Percentiles rank a stretch among this genome's conserved stretches.
phyloP scores from a whole-genome alignment of 1,140 invertebrate species.

The Melanaphis sacchari region DNA sequence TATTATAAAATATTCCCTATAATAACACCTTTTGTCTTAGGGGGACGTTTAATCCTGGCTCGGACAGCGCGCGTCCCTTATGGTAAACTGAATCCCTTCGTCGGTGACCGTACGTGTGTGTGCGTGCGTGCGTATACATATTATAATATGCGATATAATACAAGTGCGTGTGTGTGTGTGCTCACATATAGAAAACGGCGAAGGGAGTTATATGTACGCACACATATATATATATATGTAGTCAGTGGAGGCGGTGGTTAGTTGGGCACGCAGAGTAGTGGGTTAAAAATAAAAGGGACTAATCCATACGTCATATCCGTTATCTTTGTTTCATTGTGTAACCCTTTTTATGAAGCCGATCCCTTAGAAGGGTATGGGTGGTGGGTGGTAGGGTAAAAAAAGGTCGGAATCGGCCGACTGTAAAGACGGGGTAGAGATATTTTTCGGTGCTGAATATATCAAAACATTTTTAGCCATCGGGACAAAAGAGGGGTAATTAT shows the following conservation, averaged over 20 bases:
- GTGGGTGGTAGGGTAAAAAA: conserved; percentile 52
- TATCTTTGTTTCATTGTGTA: conserved; percentile 58
- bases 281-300: conserved; percentile 58
- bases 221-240: background rate
- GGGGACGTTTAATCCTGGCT: conserved; percentile 57
- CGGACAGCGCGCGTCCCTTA: conserved; percentile 57
- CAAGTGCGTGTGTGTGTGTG: too few species aligned
- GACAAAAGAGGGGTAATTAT: conserved; percentile 58
- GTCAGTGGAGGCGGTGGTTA: background rate
- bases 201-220: background rate
- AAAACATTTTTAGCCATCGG: conserved; percentile 58
- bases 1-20: conserved; percentile 56
- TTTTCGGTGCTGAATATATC: conserved; percentile 58
- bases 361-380: conserved; percentile 46
- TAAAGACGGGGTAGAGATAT: conserved; percentile 57
- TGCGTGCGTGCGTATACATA: background rate
- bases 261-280: conserved; percentile 39
- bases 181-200: background rate
- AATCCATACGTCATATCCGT: conserved; percentile 58
- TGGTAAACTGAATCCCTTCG: conserved; percentile 56
- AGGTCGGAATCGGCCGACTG: conserved; percentile 58
- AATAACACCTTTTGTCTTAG: conserved; percentile 58
- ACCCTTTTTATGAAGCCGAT: conserved; percentile 58
- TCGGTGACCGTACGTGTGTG: background rate
- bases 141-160: background rate